Conservation (phyloP, 2,888 invertebrate species). For the Apoda limacodes region DNA sequence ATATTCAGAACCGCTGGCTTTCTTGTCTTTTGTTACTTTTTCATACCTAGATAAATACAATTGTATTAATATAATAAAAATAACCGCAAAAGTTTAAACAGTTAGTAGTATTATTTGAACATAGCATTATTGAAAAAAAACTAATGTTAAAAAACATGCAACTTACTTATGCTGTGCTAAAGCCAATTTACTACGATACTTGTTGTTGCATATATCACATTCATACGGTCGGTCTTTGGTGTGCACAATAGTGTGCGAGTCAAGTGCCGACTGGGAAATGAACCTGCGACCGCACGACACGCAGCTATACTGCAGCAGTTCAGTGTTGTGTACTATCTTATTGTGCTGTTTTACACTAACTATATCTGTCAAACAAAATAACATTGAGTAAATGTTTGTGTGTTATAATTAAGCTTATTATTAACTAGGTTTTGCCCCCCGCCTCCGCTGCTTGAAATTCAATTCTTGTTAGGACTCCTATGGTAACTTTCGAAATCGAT, state of each 20-base stretch:
- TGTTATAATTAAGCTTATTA: too few relatives aligned
- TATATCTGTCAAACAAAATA: conserved; percentile 30
- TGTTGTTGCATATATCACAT: conserved; percentile 44
- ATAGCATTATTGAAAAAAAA: too few relatives aligned
- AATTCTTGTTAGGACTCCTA: too few relatives aligned
- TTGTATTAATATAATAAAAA: background rate
- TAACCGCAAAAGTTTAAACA: too few relatives aligned
- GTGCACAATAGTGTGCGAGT: conserved; percentile 37
- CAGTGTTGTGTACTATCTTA: conserved; percentile 30
- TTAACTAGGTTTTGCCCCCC: too few relatives aligned
- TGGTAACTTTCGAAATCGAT: too few relatives aligned
- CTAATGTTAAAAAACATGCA: conserved; percentile 1
- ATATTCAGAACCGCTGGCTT: too few relatives aligned
- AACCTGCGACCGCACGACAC: conserved; percentile 39
- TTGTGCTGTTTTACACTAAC: conserved; percentile 29
- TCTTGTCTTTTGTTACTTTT: too few relatives aligned
- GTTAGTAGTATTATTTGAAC: too few relatives aligned
- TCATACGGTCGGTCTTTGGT: conserved; percentile 38
- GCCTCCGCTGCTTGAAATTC: too few relatives aligned
- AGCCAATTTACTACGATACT: conserved; percentile 31
- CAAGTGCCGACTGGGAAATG: conserved; percentile 29
- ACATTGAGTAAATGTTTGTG: too few relatives aligned
- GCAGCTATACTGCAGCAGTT: conserved; percentile 31
- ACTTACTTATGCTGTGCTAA: conserved; percentile 42
- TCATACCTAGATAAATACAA: too few relatives aligned